Evolutionary conservation across 1,140 invertebrate genomes (phyloP).

Genomic region (Neodiprion virginianus): DNA sequence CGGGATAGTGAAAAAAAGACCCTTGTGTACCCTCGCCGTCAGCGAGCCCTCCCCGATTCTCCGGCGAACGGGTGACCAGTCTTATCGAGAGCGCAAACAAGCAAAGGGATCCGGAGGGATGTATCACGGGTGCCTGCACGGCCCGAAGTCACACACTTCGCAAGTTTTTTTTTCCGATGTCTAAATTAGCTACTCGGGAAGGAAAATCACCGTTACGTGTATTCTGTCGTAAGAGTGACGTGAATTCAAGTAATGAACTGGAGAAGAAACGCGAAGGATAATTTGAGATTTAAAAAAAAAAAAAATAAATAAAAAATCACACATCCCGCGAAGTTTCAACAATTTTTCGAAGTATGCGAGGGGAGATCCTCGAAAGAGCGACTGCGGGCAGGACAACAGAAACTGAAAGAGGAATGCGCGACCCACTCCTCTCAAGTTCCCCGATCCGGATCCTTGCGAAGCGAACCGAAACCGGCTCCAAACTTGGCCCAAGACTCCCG

Average conservation of each 20-base stretch:
- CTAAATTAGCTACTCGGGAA: too few relatives aligned
- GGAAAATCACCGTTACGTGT: too few relatives aligned
- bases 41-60: background rate
- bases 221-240: too few relatives aligned
- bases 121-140: too few relatives aligned
- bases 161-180: too few relatives aligned
- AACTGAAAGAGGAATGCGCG: background rate
- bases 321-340: too few relatives aligned
- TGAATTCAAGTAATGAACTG: too few relatives aligned
- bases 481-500: background rate
- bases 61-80: background rate
- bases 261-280: too few relatives aligned
- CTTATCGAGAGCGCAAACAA: background rate
- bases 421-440: too few relatives aligned
- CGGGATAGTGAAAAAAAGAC: background rate
- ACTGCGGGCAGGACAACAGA: background rate
- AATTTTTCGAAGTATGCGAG: background rate
- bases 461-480: background rate
- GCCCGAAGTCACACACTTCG: too few relatives aligned
- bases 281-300: too few relatives aligned
- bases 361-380: background rate
- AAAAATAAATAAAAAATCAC: too few relatives aligned
- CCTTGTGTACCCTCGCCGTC: background rate
- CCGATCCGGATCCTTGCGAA: background rate
- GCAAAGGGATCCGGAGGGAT: background rate